These are phyloP conservation scores for Dicycla oo DNA, from an alignment of 2,888 invertebrate genomes.

Conservation along the genomic window DNA sequence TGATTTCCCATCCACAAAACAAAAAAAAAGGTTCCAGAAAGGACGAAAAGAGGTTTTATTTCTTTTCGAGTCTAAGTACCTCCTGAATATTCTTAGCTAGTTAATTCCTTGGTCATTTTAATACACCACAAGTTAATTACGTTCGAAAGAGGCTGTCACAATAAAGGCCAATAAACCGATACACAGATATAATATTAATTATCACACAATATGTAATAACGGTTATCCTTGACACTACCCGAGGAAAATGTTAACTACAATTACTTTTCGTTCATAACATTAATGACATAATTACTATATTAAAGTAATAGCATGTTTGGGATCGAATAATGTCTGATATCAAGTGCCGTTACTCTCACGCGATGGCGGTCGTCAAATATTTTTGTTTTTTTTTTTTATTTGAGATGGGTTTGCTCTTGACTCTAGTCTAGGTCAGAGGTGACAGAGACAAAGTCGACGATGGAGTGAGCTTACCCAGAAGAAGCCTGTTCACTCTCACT, in stretches of 20 bases:
- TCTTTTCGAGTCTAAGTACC: not conserved
- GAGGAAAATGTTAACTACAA: constrained; percentile 54
- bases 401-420: no score
- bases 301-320: constrained; percentile 16
- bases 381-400: no score
- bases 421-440: no score
- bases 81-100: no score
- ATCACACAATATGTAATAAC: constrained; percentile 27
- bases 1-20: no score
- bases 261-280: constrained; percentile 40
- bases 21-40: not conserved
- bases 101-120: not conserved
- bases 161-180: constrained; percentile 22
- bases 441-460: no score
- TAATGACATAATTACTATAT: constrained; percentile 34
- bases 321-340: constrained; percentile 16
- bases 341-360: not conserved
- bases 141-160: not conserved
- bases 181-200: constrained; percentile 29
- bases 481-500: no score
- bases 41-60: not conserved
- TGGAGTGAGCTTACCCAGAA: no score
- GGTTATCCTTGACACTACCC: constrained; percentile 34
- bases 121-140: not conserved
- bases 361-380: not conserved